Base-by-base conservation (phyloP, 2,888 invertebrate genomes). In the Agriotes lineatus region DNA sequence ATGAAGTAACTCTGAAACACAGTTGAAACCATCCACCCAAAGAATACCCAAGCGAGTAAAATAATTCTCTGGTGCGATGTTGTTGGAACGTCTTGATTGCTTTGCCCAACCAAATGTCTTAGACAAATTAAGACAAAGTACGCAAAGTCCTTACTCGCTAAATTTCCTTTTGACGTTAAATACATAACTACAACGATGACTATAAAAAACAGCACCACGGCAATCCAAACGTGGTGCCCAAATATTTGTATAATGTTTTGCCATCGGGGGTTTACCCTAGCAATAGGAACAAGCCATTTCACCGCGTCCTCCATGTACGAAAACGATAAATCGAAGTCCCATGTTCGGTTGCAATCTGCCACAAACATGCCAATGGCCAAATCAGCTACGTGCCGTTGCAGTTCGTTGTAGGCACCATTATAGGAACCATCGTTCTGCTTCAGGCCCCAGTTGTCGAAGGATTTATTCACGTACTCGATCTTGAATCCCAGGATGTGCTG, bases 281-380 rank as follows among this genome's bases (percentile, higher is more conserved):
- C 57, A 3, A 56, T 16, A 44, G 66, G 66, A 2, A 58, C 70
- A 2, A 62, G 25, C 70, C 66, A 62, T 3, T 48, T 57, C 1
- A 16, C 19, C 1, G 42, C 5, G 22, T 70, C 70, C 39, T 70
- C 70, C 45, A 70, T 52, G 30, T 70, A 67, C 3, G 65, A 52
- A 22, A 37, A 66, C 2, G 61, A 39, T 18, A 57, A 37, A 30
- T 70, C 70, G 39, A 70, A 70, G 33, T 70, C 61, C 50, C 60
- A 44, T 16, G 22, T 20, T 44, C 50, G 44, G 5, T 42, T 44
- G 6, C 10, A 5, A 16, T 60, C 62, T 1, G 50, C 19, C 30
- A 39, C 60, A 35, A 61, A 67, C 2, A 52, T 22, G 3, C 66
- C 70, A 9, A 70, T 20, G 10, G 20, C 62, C 3, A 48, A 12